Evolutionary conservation across 2,797 vertebrate species (phyloP).

Genomic region (Xenopus petersii): DNA sequence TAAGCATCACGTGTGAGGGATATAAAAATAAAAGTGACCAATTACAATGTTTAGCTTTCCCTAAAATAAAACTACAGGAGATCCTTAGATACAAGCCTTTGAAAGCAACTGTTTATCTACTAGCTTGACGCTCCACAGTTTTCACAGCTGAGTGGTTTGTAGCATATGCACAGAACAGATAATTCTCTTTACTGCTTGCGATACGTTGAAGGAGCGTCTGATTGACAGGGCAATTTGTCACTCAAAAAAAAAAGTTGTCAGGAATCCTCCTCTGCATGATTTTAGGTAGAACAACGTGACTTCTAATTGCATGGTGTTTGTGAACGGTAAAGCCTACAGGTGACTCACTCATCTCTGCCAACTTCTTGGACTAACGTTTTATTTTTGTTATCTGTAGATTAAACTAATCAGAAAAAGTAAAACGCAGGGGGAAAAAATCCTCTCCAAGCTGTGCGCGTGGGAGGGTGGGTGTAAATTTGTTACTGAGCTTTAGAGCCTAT

Average conservation of each 20-base stretch:
- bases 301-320: slow-evolving; percentile 51
- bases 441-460: slow-evolving; percentile 34
- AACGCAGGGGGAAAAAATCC: slow-evolving; percentile 33
- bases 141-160: slow-evolving; percentile 59
- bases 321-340: slow-evolving; percentile 54
- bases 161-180: slow-evolving; percentile 65
- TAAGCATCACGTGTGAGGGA: background rate
- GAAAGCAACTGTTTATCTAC: slow-evolving; percentile 33
- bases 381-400: slow-evolving; percentile 49
- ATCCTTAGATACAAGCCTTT: slow-evolving; percentile 31
- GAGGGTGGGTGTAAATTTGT: slow-evolving; percentile 53
- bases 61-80: slow-evolving; percentile 13
- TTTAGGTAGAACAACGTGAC: slow-evolving; percentile 58
- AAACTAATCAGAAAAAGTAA: slow-evolving; percentile 54
- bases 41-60: slow-evolving; percentile 22
- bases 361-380: slow-evolving; percentile 44
- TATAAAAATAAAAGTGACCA: background rate
- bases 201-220: slow-evolving; percentile 64
- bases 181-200: slow-evolving; percentile 66
- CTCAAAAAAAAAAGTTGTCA: slow-evolving; percentile 58
- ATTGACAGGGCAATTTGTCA: slow-evolving; percentile 72
- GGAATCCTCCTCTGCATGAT: slow-evolving; percentile 61
- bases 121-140: slow-evolving; percentile 42
- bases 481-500: slow-evolving; percentile 42
- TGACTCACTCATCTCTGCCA: slow-evolving; percentile 46